Base-by-base conservation (phyloP, 2,797 vertebrate genomes). In the Danio choprae region DNA sequence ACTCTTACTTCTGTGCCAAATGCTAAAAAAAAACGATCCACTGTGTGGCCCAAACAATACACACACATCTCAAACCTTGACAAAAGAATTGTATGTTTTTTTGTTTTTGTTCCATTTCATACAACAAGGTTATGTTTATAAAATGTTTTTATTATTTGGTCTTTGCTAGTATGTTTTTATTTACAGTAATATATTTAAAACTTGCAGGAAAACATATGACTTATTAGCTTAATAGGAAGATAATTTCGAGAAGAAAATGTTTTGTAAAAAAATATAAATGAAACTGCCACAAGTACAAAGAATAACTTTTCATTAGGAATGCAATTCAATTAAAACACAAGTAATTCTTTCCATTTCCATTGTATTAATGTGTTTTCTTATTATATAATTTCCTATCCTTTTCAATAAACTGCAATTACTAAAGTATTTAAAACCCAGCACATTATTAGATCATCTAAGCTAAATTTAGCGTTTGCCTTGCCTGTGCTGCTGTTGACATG, bases 391-490 rank as follows among this genome's bases (percentile, higher is more conserved):
- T 29, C 29, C 1, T 29, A 29, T 29, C 29, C 29, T 29, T 29
- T 29, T 29, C 29, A 4, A 22, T 56, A 55, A 56, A 22, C 8
- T 18, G 20, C 5, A 59, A 11, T 59, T 59, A 36, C 13, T 36
- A 12, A 16, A 13, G 22, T 13, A 36, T 6, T 41, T 44, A 65
- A 65, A 65, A 4, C 41, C 62, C 40, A 41, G 18, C 40, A 44
- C 41, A 18, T n/a, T 44, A 65, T 65, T 65, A 44, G 59, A 63
- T 38, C 7, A 29, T 7, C 58, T 36, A 5, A 74, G 60, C 74
- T 67, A 65, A 77, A 50, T 67, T 67, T 77, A 67, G 74, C 40
- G 29, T 65, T 77, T 65, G 40, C 62, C 20, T 29, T 77, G 50
- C 40, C 62, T 22, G 20, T 55, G 48, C 74, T 41, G 62, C 51